phyloP scores from a whole-genome alignment of 1,140 invertebrate species.

The Drosophila tropicalis region DNA sequence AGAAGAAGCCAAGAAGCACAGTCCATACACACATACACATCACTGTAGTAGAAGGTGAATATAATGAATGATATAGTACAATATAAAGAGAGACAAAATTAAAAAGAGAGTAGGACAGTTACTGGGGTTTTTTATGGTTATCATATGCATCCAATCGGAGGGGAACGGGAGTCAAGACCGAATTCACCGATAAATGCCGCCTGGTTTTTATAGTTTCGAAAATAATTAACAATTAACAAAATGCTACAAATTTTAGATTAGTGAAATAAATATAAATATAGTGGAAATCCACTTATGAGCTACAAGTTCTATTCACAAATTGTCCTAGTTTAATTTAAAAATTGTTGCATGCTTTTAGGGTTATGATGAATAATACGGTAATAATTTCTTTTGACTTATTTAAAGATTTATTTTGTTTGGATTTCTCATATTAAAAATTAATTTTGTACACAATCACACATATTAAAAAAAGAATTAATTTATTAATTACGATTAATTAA shows the following conservation, averaged over 20 bases:
- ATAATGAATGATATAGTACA: constrained; percentile 43
- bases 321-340: neutral
- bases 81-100: neutral
- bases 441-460: neutral
- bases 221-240: no score
- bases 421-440: neutral
- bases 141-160: neutral
- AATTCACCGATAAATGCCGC: no score
- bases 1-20: constrained; percentile 21
- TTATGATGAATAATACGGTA: no score
- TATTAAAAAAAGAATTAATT: constrained; percentile 12
- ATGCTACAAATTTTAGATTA: no score
- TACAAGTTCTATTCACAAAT: no score
- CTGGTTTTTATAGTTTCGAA: no score
- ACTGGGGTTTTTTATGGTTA: neutral
- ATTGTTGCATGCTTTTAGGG: constrained; percentile 34
- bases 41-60: neutral
- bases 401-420: no score
- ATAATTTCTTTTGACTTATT: neutral
- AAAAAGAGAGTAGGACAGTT: constrained; percentile 28
- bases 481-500: constrained; percentile 25
- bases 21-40: neutral
- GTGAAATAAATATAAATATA: no score
- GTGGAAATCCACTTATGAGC: no score
- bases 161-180: neutral